Conservation (phyloP, 2,113 vertebrate genomes). For the Psammodynastes pulverulentus region DNA sequence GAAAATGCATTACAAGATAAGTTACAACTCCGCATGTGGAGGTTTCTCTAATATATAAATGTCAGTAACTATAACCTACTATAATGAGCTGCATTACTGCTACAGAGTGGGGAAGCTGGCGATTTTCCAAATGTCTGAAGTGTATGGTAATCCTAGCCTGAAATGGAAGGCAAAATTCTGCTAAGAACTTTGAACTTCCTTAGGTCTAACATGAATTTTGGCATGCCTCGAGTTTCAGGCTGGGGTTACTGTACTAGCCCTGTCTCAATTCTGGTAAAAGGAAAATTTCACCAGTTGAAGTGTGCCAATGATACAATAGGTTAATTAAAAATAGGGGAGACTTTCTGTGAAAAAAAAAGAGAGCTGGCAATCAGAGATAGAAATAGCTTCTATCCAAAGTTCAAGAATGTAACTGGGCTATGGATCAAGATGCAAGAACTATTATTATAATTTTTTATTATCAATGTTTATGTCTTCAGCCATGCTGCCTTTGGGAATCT, state of each 20-base stretch:
- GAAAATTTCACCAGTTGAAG: background rate
- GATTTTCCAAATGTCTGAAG: background rate
- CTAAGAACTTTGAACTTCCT: background rate
- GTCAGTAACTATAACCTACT: background rate
- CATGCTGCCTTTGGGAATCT: slow-evolving; percentile 54
- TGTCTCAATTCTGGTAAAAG: background rate
- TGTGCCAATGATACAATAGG: background rate
- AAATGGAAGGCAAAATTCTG: background rate
- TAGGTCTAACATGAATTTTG: background rate
- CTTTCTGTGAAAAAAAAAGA: background rate
- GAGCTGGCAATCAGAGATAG: background rate
- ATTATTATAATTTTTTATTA: slow-evolving; percentile 58
- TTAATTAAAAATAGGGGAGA: background rate
- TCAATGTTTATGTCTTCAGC: slow-evolving; percentile 62
- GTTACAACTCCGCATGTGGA: background rate
- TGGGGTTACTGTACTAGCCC: background rate
- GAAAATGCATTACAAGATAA: background rate
- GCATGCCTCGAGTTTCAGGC: background rate
- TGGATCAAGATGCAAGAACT: background rate
- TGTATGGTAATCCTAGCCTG: background rate
- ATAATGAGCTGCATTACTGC: background rate
- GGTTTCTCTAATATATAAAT: background rate
- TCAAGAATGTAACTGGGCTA: background rate
- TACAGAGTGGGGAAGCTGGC: background rate
- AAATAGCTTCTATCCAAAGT: background rate